Base-by-base conservation (phyloP, 1,140 invertebrate species). In the Achroia grisella region DNA sequence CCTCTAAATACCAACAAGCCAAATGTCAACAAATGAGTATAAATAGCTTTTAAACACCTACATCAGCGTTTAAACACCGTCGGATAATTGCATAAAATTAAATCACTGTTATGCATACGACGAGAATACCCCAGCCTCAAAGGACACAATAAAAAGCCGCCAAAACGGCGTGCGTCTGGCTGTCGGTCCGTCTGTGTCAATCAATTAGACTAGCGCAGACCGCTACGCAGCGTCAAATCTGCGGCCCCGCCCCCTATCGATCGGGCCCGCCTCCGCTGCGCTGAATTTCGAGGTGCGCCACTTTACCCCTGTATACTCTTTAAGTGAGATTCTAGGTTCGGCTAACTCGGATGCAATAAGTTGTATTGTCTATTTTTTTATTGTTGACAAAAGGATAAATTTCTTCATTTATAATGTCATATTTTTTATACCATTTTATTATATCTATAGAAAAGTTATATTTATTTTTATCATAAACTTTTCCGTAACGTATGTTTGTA, bases 131-230 rank as follows among this genome's bases (percentile, higher is more conserved):
- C 17, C 6, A 23, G 58, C 60, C 61, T 62, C 60, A 62, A 64
- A 69, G 63, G 61, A 39, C 62, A 68, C 69, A 73, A 77, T 78
- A 81, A 81, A 78, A 81, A 76, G 65, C 57, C 67, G 58, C 56
- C 62, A 69, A 69, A 23, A 23, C 17, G 17, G 17, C 17, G 17
- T 23, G 17, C 17, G 17, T 23, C 17, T 23, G 68, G 60, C 62
- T 71, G 75, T 75, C 71, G 69, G 65, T 69, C 59, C 64, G 70
- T 69, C 64, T 72, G 71, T 81, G 77, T 77, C 77, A 81, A 81
- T 79, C 74, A 78, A 82, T 78, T 78, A 73, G 59, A 56, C 17
- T 55, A 65, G 68, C 67, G 69, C 70, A 75, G 62, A 61, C 49
- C 47, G 50, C 54, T 55, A 80, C 79, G 76, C 78, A 78, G 74